A percentile compares a stretch with the other conserved stretches of the same genome.
phyloP scores from a whole-genome alignment of 2,888 invertebrate species.

The Apotomis capreana region DNA sequence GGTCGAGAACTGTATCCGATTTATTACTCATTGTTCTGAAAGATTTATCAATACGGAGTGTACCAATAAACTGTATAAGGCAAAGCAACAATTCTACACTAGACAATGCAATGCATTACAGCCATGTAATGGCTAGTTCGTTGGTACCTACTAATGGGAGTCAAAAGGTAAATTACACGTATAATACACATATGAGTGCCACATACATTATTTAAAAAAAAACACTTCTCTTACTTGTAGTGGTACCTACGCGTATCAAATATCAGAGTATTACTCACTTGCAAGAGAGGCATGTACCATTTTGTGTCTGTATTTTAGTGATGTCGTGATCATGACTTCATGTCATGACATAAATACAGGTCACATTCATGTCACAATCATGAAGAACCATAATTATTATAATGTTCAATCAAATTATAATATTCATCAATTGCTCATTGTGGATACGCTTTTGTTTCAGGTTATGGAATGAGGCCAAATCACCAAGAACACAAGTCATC shows the following conservation, averaged over 20 bases:
- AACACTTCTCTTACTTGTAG: no score
- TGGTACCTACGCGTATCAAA: not conserved
- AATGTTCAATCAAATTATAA: no score
- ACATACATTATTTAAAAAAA: no score
- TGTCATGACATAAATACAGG: no score
- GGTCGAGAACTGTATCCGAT: constrained; percentile 37
- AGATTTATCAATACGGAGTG: constrained; percentile 33
- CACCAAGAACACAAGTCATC: constrained; percentile 53
- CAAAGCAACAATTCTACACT: not conserved
- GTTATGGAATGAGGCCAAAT: constrained; percentile 50
- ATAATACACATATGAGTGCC: not conserved
- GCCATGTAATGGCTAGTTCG: not conserved
- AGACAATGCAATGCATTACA: not conserved
- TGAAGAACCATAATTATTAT: no score
- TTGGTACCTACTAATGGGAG: not conserved
- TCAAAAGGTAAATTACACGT: not conserved
- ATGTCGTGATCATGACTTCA: no score
- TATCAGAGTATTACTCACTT: not conserved
- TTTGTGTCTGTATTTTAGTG: no score
- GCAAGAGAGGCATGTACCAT: no score
- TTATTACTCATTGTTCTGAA: constrained; percentile 40
- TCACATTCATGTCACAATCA: no score
- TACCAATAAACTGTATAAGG: constrained; percentile 3
- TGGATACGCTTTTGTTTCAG: constrained; percentile 48
- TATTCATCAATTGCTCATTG: no score